phyloP scores from a whole-genome alignment of 2,113 vertebrate species.

The Capra hircus region DNA sequence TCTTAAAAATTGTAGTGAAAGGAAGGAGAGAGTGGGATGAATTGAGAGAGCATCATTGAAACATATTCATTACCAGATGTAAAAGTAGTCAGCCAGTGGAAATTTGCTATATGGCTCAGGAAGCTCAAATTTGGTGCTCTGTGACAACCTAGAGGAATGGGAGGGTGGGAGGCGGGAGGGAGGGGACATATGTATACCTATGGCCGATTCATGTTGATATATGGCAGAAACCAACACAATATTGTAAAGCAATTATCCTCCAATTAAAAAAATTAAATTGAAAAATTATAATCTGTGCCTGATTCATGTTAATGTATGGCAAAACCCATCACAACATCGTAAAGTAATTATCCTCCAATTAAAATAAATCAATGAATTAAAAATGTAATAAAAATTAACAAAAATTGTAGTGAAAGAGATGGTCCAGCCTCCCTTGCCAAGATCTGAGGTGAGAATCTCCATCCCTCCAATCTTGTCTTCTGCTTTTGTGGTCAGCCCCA shows the following conservation, averaged over 20 bases:
- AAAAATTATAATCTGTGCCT: not conserved
- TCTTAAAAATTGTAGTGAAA: not conserved
- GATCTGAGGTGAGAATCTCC: not conserved
- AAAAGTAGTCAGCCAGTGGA: not conserved
- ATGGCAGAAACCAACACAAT: not conserved
- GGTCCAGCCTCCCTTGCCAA: not conserved
- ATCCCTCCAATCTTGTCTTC: not conserved
- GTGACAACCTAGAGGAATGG: not conserved
- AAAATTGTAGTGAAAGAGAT: not conserved
- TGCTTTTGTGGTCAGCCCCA: not conserved
- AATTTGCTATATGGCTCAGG: not conserved
- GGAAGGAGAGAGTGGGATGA: not conserved
- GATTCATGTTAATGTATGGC: not conserved
- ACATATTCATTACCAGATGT: not conserved
- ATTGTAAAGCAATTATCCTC: not conserved
- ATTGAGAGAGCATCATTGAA: not conserved
- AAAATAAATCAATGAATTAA: not conserved
- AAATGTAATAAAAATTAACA: not conserved
- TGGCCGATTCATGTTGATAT: not conserved
- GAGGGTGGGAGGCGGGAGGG: not conserved
- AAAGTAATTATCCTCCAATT: not conserved
- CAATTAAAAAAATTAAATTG: not conserved
- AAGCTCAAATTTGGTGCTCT: not conserved
- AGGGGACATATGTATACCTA: not conserved
- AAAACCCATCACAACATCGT: not conserved